phyloP scores from a whole-genome alignment of 2,888 invertebrate genomes.

The Onchidella celtica region DNA sequence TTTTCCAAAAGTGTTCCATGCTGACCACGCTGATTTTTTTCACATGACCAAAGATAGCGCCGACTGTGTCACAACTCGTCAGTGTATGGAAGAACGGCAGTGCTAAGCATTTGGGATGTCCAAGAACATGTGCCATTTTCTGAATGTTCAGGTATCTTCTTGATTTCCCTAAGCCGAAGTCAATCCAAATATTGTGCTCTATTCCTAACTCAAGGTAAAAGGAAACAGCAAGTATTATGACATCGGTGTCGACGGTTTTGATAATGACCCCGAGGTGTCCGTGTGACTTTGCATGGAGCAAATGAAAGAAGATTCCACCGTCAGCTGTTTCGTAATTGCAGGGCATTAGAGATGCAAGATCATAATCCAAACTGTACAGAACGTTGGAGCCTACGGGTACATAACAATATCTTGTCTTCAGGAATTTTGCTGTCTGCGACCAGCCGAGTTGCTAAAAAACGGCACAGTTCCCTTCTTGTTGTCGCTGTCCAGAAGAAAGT shows the following conservation, averaged over 20 bases:
- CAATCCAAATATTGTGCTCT: not conserved
- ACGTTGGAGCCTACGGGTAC: not conserved
- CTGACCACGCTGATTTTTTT: not conserved
- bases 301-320: not conserved
- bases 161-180: not conserved
- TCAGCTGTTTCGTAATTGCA: not conserved
- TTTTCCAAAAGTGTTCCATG: not conserved
- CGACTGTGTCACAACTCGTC: not conserved
- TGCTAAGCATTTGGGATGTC: not conserved
- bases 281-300: not conserved
- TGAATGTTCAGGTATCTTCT: not conserved
- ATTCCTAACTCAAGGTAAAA: not conserved
- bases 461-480: not conserved
- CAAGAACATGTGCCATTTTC: not conserved
- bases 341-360: not conserved
- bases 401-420: not conserved
- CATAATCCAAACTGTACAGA: not conserved
- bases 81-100: not conserved
- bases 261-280: not conserved
- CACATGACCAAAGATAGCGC: not conserved
- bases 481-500: not conserved
- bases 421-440: not conserved
- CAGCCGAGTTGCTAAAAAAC: not conserved
- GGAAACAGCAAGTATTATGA: not conserved
- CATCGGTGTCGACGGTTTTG: not conserved